These are phyloP conservation scores for Nephrotoma flavescens DNA, from an alignment of 2,888 invertebrate species.

Conservation along the genomic window DNA sequence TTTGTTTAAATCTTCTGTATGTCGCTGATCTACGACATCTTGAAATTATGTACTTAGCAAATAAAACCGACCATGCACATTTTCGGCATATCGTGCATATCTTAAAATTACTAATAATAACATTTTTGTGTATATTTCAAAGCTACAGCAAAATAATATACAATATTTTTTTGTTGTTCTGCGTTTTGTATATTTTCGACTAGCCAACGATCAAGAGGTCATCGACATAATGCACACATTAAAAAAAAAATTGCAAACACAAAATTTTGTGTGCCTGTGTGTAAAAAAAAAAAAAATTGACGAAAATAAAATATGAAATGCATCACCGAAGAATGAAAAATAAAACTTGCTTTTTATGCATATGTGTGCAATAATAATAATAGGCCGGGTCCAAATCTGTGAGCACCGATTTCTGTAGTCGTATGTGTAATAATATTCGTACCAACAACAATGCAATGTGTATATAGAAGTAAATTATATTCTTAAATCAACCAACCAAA, in stretches of 20 bases:
- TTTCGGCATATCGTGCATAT: background rate
- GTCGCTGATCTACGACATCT: too few species aligned
- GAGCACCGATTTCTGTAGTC: background rate
- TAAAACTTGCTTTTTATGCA: background rate
- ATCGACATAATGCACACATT: constrained; percentile 1
- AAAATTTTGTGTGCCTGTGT: background rate
- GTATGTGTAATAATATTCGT: background rate
- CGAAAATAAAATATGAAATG: background rate
- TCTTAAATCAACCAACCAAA: background rate
- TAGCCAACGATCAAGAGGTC: constrained; percentile 5
- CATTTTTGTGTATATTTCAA: background rate
- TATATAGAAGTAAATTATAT: background rate
- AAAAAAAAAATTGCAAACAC: constrained; percentile 1
- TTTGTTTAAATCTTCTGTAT: too few species aligned
- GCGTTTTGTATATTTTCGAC: background rate
- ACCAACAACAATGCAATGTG: background rate
- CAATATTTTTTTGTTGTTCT: background rate
- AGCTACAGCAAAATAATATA: background rate
- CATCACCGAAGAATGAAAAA: background rate
- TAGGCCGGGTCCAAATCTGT: constrained; percentile 5
- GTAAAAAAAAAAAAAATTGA: background rate
- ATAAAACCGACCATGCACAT: background rate
- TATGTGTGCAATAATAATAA: background rate
- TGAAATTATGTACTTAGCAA: background rate
- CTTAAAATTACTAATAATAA: background rate